These are phyloP conservation scores for Agonopterix alstromeriana DNA, from an alignment of 2,888 invertebrate genomes.

Conservation along the genomic window DNA sequence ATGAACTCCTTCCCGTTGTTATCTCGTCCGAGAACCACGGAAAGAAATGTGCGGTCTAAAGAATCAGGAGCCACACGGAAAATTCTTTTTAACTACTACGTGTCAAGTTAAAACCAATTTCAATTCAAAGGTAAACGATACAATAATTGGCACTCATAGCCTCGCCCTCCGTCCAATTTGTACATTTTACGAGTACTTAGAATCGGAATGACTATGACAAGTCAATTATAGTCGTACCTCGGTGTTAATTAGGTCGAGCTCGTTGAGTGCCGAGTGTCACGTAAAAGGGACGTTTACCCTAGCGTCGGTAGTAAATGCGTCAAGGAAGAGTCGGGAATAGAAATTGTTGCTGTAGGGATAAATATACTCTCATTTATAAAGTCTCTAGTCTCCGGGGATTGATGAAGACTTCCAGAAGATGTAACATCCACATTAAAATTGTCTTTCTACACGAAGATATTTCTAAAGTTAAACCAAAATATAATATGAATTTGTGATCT, in stretches of 20 bases:
- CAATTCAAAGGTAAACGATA: constrained; percentile 1
- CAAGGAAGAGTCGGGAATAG: too few species aligned
- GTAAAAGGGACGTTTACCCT: neutral
- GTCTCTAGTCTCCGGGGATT: neutral
- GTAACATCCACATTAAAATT: too few species aligned
- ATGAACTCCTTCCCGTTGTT: too few species aligned
- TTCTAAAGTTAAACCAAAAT: too few species aligned
- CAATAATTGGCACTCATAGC: constrained; percentile 3
- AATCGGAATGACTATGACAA: constrained; percentile 7
- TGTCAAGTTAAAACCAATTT: neutral
- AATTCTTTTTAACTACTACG: neutral
- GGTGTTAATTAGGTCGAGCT: constrained; percentile 19
- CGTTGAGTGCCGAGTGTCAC: constrained; percentile 1
- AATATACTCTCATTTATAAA: too few species aligned
- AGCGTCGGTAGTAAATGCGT: neutral
- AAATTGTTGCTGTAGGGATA: too few species aligned
- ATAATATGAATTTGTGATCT: too few species aligned
- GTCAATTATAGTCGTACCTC: constrained; percentile 12
- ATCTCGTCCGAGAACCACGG: too few species aligned
- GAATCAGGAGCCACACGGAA: too few species aligned
- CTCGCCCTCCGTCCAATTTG: constrained; percentile 15
- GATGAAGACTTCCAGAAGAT: neutral
- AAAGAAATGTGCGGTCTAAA: too few species aligned
- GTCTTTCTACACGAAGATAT: too few species aligned
- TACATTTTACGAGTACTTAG: constrained; percentile 14